Conservation (phyloP, 2,113 vertebrate species). For the Xiphorhynchus elegans region DNA sequence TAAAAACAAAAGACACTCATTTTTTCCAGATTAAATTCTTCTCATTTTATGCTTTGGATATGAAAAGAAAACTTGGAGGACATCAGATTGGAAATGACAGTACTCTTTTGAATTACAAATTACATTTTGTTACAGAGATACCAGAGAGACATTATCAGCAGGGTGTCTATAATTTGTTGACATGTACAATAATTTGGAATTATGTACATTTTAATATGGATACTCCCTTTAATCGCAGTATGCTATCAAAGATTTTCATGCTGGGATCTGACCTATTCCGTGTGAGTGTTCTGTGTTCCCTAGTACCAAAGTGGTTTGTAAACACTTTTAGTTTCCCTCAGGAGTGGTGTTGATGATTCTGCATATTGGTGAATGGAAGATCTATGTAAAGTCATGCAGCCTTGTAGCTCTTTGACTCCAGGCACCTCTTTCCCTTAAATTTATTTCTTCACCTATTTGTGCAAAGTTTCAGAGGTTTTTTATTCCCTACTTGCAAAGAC, state of each 20-base stretch:
- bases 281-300: neutral
- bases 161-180: conserved; percentile 16
- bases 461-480: neutral
- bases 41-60: neutral
- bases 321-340: neutral
- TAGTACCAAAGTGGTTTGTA: neutral
- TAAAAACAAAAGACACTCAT: neutral
- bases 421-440: neutral
- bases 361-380: neutral
- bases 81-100: neutral
- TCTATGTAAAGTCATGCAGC: neutral
- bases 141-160: neutral
- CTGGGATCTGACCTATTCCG: neutral
- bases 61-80: neutral
- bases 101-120: neutral
- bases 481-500: neutral
- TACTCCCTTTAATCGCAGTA: conserved; percentile 11
- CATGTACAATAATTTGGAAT: neutral
- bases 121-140: neutral
- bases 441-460: neutral
- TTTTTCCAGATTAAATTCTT: neutral
- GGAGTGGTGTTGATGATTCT: neutral
- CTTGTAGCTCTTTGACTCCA: neutral
- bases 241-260: neutral
- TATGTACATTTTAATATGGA: conserved; percentile 26